Evolutionary conservation across 2,113 vertebrate genomes (phyloP).

Genomic region (Channa argus): DNA sequence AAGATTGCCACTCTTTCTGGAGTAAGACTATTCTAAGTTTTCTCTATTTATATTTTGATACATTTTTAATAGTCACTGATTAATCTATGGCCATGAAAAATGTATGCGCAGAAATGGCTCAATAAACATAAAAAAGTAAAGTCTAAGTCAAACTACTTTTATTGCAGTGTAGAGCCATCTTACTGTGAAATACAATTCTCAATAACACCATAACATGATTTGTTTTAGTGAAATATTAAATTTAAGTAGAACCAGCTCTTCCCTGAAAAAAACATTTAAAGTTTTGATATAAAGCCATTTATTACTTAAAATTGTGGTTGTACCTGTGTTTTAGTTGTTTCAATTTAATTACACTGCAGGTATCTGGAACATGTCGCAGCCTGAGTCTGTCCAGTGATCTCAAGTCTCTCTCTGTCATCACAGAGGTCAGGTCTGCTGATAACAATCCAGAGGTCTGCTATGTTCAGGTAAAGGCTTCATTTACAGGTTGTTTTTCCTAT

Average conservation of each 20-base stretch:
- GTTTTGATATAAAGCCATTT: too few species aligned
- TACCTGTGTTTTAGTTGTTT: not conserved
- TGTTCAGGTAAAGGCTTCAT: slow-evolving; percentile 83
- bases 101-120: not conserved
- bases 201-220: not conserved
- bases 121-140: too few species aligned
- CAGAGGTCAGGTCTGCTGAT: slow-evolving; percentile 84
- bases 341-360: slow-evolving; percentile 72
- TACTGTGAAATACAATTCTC: not conserved
- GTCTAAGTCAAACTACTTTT: too few species aligned
- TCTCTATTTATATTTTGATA: too few species aligned
- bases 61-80: too few species aligned
- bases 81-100: not conserved
- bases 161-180: too few species aligned
- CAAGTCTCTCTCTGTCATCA: slow-evolving; percentile 92
- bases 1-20: slow-evolving; percentile 92
- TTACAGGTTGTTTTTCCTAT: not conserved
- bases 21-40: slow-evolving; percentile 74
- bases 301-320: not conserved
- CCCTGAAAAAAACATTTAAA: not conserved
- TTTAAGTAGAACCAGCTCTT: not conserved
- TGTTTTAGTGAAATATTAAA: not conserved
- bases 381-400: slow-evolving; percentile 94
- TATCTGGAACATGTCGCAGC: slow-evolving; percentile 89
- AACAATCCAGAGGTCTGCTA: slow-evolving; percentile 86